Conservation (phyloP, 2,113 vertebrate genomes). For the Lepidothrix coronata region DNA sequence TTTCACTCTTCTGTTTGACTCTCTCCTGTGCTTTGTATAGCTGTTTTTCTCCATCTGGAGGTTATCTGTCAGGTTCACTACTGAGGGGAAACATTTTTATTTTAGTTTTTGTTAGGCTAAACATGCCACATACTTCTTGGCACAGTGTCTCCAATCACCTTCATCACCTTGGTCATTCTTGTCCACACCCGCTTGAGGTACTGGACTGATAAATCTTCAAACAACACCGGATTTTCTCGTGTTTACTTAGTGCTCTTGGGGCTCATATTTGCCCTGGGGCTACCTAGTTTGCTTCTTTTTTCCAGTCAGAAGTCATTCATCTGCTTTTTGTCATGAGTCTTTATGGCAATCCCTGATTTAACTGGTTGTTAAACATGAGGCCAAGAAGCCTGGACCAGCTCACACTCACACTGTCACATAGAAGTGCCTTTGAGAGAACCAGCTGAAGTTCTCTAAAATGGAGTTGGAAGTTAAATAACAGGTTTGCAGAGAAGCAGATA, state of each 20-base stretch:
- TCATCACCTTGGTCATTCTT: not conserved
- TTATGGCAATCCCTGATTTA: not conserved
- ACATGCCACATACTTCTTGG: not conserved
- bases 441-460: not conserved
- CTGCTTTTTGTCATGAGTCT: not conserved
- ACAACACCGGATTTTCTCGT: not conserved
- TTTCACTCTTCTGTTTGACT: not conserved
- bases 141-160: accelerated
- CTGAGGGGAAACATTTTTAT: not conserved
- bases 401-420: accelerated
- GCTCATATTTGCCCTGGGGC: not conserved
- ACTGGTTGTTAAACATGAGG: not conserved
- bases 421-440: not conserved
- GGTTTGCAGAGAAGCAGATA: not conserved
- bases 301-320: not conserved
- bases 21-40: not conserved
- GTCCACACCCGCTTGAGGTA: accelerated
- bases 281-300: not conserved
- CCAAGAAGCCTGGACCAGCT: not conserved
- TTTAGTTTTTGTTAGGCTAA: not conserved
- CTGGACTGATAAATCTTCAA: not conserved
- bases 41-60: not conserved
- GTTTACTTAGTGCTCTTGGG: not conserved
- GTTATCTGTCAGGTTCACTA: not conserved
- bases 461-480: not conserved